Evolutionary conservation across 2,113 vertebrate genomes (phyloP), one percentile per base, ranked within the genome.

Genomic region (Oophaga pumilio): DNA sequence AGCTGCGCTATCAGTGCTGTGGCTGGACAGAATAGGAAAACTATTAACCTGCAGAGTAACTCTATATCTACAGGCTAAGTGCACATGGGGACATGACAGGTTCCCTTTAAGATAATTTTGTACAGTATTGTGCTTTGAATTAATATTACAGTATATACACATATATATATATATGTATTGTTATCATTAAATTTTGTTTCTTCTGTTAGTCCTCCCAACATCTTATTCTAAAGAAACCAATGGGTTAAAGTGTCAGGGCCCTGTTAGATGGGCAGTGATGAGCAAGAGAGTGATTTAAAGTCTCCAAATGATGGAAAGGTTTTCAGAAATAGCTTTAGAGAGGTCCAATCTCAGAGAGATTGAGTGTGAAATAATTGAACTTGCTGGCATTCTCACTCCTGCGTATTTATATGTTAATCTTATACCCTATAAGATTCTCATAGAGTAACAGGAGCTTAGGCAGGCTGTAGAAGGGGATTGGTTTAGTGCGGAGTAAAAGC

Each of bases 361-460:
- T 64, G 86, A 88, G 81, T 88, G 73, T 84, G 71, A 88, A 87
- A 87, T 88, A 88, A 88, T 88, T 88, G 81, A 88, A 88, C 71
- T 84, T 88, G 33, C 81, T 68, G 73, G 73, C 76, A 88, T 83
- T 84, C 79, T 84, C 53, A 82, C 81, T 76, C 81, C 73, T 76
- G 73, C 68, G 71, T 68, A 84, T 88, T 88, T 88, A 88, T 84
- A 88, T 84, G 73, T 83, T 88, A 84, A 88, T 88, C 71, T 18
- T 77, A 68, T 76, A 64, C 86, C 86, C 73, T 87, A 83, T 69
- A 88, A 88, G 73, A 82, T 88, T 83, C 86, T 77, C 81, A 77
- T 64, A 77, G 68, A 56, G 57, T 56, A 76, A 76, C 43, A 64
- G 86, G 33, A 24, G 26, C 53, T 73, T 66, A 57, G 53, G n/a